A percentile compares a stretch with the other conserved stretches of the same genome.
These are phyloP conservation scores for Eira barbara DNA, from an alignment of 2,113 vertebrate species.

Conservation along the genomic window DNA sequence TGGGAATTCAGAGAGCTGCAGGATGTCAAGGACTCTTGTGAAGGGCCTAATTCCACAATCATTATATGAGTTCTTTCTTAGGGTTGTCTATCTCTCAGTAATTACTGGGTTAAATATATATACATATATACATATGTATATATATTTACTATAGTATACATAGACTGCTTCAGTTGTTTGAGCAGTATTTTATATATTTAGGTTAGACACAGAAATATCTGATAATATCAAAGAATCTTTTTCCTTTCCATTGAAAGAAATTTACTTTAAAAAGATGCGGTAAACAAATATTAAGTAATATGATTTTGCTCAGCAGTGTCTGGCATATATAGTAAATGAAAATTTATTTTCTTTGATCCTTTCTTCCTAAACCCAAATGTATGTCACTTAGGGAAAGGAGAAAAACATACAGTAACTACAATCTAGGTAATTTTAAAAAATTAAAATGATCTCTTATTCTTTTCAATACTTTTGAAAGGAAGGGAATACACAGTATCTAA, in stretches of 20 bases:
- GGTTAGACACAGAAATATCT: background rate
- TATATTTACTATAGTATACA: background rate
- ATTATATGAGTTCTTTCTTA: background rate
- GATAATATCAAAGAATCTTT: background rate
- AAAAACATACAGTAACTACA: background rate
- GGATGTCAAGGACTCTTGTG: slow-evolving; percentile 36
- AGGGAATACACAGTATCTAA: background rate
- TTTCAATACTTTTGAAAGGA: background rate
- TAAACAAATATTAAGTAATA: background rate
- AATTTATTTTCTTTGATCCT: background rate
- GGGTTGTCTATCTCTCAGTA: background rate
- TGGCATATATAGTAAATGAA: background rate
- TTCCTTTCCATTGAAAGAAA: background rate
- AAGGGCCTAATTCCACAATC: background rate
- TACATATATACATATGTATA: background rate
- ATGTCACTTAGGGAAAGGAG: background rate
- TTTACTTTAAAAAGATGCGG: background rate
- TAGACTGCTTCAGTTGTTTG: background rate
- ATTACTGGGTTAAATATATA: background rate
- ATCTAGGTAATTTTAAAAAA: background rate
- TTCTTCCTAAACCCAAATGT: background rate
- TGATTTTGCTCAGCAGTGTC: background rate
- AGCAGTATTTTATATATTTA: background rate
- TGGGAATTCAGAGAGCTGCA: slow-evolving; percentile 37
- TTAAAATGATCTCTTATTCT: background rate